Conservation (phyloP, 2,113 vertebrate genomes). For the Oxyruncus cristatus region DNA sequence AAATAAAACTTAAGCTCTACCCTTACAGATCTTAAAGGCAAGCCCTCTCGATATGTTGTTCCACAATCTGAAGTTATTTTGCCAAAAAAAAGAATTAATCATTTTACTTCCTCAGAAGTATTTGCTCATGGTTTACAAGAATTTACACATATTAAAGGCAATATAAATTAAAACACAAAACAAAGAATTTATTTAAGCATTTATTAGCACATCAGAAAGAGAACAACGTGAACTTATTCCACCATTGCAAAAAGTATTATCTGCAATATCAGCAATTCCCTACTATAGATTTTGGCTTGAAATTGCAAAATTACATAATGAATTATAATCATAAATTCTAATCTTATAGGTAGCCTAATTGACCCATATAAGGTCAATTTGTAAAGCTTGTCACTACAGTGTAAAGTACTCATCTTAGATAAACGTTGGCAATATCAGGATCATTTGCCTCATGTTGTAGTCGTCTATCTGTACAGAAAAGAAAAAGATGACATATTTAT, state of each 20-base stretch:
- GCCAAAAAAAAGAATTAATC: not conserved
- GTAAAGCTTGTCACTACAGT: not conserved
- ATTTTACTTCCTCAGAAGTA: not conserved
- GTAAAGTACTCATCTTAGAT: not conserved
- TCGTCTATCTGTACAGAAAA: not conserved
- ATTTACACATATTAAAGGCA: not conserved
- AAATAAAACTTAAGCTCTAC: not conserved
- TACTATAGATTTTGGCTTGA: not conserved
- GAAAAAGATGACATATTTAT: not conserved
- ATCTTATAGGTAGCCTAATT: not conserved
- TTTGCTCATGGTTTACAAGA: not conserved
- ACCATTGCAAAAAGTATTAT: not conserved
- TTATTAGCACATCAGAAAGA: not conserved
- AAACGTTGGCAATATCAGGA: not conserved
- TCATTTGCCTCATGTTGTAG: not conserved
- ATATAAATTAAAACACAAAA: not conserved
- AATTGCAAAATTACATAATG: not conserved
- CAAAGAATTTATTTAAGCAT: not conserved
- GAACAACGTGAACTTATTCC: not conserved
- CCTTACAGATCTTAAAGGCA: not conserved
- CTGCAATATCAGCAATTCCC: not conserved
- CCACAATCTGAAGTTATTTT: not conserved
- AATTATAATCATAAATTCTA: not conserved
- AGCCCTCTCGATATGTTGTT: not conserved
- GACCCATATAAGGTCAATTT: not conserved